Base-by-base conservation (phyloP, 2,797 vertebrate species). In the Oreonectes daqikongensis region DNA sequence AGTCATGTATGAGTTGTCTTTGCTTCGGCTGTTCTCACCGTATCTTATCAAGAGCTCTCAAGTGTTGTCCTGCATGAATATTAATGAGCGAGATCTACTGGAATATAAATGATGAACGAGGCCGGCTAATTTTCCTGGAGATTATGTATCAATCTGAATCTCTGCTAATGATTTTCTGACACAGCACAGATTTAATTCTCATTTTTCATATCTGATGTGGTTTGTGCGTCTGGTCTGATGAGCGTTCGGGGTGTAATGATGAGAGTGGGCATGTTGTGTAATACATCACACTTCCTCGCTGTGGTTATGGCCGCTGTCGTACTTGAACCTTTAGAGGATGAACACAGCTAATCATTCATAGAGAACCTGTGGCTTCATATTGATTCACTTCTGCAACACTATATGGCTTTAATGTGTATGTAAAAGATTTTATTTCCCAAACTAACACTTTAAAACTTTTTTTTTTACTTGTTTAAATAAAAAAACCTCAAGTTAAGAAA, bases 41-140 rank as follows among this genome's bases (percentile, higher is more conserved):
- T 63, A 26, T 73, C 3, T 24, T n/a, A 40, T 52, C 17, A 28
- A 26, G 46, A 61, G 55, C 57, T 61, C 70, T 61, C 20, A 14
- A 44, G 50, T 48, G 24, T 64, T 28, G 40, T 64, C n/a, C 24
- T 14, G 57, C 9, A 79, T 83, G 32, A 48, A 83, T 81, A 83
- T 81, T 79, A 20, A 81, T 76, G 64, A 59, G 32, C 9, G 20
- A 17, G 61, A 59, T 61, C 48, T 48, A 59, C 48, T 44, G 59
- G 18, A 67, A 72, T 76, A 69, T 52, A 69, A 64, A 79, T 76
- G 72, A 68, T 46, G 28, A 63, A 73, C 64, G 35, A 38, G 20
- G 44, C 60, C 2, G 40, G 72, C 72, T 42, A 17, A 64, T 74
- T 65, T 65, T 65, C 60, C 60, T 28, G 1, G 46, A 52, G 60